Conservation (phyloP, 2,797 vertebrate genomes). For the Echeneis naucrates region DNA sequence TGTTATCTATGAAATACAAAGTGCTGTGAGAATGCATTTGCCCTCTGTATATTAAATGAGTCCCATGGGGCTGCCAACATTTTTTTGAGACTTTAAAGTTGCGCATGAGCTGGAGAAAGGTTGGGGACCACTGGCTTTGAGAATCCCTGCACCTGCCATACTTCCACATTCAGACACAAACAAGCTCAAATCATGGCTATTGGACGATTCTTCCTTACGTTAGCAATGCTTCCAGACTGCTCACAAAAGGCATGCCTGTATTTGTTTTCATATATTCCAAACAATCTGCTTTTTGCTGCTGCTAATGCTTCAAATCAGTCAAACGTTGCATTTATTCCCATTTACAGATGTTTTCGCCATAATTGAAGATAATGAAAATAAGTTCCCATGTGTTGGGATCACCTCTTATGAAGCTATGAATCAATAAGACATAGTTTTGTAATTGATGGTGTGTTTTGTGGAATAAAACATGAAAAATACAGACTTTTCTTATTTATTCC, state of each 20-base stretch:
- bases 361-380: slow-evolving; percentile 73
- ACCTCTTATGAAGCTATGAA: slow-evolving; percentile 66
- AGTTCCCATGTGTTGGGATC: slow-evolving; percentile 49
- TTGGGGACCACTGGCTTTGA: slow-evolving; percentile 7
- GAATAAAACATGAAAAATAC: slow-evolving; percentile 36
- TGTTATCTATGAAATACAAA: no score
- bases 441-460: slow-evolving; percentile 59
- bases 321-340: slow-evolving; percentile 48
- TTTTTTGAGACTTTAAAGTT: no score
- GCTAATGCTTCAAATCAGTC: slow-evolving; percentile 24
- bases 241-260: slow-evolving; percentile 26
- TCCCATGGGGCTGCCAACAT: no score
- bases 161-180: slow-evolving; percentile 39
- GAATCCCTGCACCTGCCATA: slow-evolving; percentile 17
- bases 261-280: slow-evolving; percentile 43
- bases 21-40: no score
- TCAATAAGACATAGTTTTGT: slow-evolving; percentile 65
- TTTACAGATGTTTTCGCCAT: slow-evolving; percentile 62
- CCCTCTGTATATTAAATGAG: no score
- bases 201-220: slow-evolving; percentile 24
- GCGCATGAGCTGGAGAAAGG: no score
- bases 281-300: slow-evolving; percentile 23
- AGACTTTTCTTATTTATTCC: slow-evolving; percentile 26
- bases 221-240: slow-evolving; percentile 3
- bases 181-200: slow-evolving; percentile 35